Percentiles rank a stretch among this genome's conserved stretches.
Conservation (phyloP, 1,140 invertebrate species). For the Neodiprion pinetum region DNA sequence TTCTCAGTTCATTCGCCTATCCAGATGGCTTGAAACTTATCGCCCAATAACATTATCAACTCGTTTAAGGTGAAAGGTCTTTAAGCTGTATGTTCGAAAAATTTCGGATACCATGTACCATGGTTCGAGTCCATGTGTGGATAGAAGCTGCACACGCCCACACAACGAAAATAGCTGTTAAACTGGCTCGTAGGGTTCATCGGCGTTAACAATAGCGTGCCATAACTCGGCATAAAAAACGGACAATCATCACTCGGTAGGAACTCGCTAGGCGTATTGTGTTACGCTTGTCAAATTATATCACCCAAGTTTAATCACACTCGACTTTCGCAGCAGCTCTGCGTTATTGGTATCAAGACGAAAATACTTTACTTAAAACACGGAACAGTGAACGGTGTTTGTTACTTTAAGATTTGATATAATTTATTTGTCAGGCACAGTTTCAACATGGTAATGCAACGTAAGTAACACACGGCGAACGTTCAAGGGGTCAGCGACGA, state of each 20-base stretch:
- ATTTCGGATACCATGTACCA: not conserved
- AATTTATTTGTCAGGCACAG: not conserved
- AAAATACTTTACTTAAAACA: too few species aligned
- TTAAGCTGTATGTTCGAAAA: not conserved
- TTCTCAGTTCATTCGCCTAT: too few species aligned
- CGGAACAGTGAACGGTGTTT: too few species aligned
- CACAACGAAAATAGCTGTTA: conserved; percentile 11
- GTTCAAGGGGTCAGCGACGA: not conserved
- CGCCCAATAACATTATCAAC: too few species aligned
- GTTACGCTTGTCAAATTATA: not conserved
- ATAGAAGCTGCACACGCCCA: conserved; percentile 20
- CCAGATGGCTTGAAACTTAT: too few species aligned
- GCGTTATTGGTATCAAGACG: too few species aligned
- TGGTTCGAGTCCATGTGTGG: conserved; percentile 10
- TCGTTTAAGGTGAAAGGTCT: not conserved
- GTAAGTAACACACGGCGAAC: not conserved
- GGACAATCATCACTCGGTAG: not conserved
- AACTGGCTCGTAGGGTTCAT: not conserved
- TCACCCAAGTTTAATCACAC: not conserved
- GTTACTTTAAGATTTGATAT: too few species aligned
- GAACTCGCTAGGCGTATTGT: not conserved
- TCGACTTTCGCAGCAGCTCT: not conserved
- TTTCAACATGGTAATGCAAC: not conserved
- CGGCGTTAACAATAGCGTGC: too few species aligned
- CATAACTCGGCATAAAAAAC: not conserved